Base-by-base conservation (phyloP, 1,140 invertebrate species). In the Bombus superbus region DNA sequence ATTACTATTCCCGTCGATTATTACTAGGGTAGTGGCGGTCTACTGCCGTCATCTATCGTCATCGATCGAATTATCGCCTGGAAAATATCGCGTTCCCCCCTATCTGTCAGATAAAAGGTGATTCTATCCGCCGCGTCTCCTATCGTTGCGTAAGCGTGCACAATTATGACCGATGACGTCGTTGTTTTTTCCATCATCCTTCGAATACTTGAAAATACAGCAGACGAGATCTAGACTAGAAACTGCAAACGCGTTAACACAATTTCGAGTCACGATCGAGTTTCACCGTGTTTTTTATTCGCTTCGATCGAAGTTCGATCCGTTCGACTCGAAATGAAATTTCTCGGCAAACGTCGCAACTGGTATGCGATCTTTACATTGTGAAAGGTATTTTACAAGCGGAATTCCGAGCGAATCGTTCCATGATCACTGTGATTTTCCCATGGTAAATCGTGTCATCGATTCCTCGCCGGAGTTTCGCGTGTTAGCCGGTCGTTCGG, bases 391-490 rank as follows among this genome's bases (percentile, higher is more conserved):
- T 22, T 68, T 69, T 18, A 38, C 68, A 25, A 25, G 35, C 10
- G 68, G 35, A 69, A 69, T 69, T 71, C 69, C 69, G 69, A 42
- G 4, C 59, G 47, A 57, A n/a, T 75, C 47, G 68, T 18, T 57
- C 35, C 28, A 57, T 69, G 59, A 73, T 87, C 64, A 53, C 38
- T 68, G 59, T 53, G 85, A 74, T 59, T 87, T 74, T 66, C 66
- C 38, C 76, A 22, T 47, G 59, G 59, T 6, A 32, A 74, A 62
- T 86, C 85, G 74, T 73, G 69, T 79, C 77, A 69, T 74, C 83
- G 66, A 40, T 35, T 69, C 35, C 38, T n/a, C 25, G 28, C 4
- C 40, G 28, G 40, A 28, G 38, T 42, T 38, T 71, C 38, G 38
- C 38, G 69, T n/a, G 38, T 11, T 22, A 22, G 2, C 22, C 68